phyloP scores from a whole-genome alignment of 2,888 invertebrate genomes.

The Portevinia maculata region DNA sequence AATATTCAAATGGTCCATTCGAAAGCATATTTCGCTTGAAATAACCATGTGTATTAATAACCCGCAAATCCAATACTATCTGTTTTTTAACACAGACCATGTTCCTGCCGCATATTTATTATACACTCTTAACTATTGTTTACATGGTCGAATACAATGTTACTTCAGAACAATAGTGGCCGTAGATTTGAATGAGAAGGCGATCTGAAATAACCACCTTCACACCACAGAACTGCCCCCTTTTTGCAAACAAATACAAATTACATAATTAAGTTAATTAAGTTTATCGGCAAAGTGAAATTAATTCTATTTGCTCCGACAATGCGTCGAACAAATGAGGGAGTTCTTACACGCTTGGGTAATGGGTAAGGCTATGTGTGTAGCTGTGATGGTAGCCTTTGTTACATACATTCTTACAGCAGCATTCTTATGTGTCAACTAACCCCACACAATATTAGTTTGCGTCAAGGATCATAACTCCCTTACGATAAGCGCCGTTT shows the following conservation, averaged over 20 bases:
- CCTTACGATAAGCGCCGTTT: no score
- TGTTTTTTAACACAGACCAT: constrained; percentile 31
- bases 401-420: no score
- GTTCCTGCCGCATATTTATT: constrained; percentile 40
- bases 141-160: constrained; percentile 59
- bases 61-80: constrained; percentile 46
- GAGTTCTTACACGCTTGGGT: constrained; percentile 19
- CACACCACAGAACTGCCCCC: constrained; percentile 14
- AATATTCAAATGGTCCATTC: constrained; percentile 48
- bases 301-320: constrained; percentile 66
- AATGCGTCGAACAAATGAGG: constrained; percentile 50
- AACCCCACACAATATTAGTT: no score
- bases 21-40: constrained; percentile 47
- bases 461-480: no score
- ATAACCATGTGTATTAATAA: constrained; percentile 54
- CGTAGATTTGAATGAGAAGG: constrained; percentile 15
- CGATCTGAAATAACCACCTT: constrained; percentile 32
- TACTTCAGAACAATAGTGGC: constrained; percentile 42
- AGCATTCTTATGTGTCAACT: no score
- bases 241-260: constrained; percentile 64
- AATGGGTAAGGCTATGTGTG: not conserved
- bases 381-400: no score
- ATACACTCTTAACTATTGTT: constrained; percentile 52
- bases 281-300: constrained; percentile 68
- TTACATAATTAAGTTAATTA: constrained; percentile 71